Evolutionary conservation across 2,113 vertebrate species (phyloP).

Genomic region (Recurvirostra avosetta): DNA sequence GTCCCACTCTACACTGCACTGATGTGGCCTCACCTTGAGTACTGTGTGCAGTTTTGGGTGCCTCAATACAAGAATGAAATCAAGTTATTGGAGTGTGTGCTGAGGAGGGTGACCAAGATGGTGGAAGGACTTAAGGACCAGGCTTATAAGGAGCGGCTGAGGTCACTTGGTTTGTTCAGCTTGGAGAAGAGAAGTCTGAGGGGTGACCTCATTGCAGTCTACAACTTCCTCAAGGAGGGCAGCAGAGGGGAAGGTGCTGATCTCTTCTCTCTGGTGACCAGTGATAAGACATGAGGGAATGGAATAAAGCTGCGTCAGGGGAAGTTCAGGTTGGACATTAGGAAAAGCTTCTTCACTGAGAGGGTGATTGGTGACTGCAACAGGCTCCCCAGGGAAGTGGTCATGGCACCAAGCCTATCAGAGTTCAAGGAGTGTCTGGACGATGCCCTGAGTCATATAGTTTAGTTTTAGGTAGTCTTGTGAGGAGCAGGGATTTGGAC

Average conservation of each 20-base stretch:
- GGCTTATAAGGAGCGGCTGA: fast-evolving
- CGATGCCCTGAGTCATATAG: not conserved
- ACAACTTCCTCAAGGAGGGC: not conserved
- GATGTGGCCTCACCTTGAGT: not conserved
- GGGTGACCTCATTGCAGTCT: not conserved
- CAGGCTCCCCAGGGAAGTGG: no score
- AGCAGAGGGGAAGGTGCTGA: not conserved
- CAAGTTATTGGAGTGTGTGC: not conserved
- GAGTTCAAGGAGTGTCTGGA: not conserved
- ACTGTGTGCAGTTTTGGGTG: not conserved
- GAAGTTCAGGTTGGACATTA: not conserved
- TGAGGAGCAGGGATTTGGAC: not conserved
- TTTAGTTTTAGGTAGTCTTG: not conserved
- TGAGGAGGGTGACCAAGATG: not conserved
- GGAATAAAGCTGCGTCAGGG: not conserved
- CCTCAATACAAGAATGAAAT: not conserved
- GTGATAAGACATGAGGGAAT: fast-evolving
- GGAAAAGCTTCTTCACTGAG: not conserved
- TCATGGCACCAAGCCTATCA: not conserved
- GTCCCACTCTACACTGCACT: not conserved
- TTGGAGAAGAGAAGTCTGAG: not conserved
- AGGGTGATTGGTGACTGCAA: not conserved
- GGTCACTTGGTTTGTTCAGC: not conserved
- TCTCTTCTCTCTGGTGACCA: not conserved
- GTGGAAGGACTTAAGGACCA: not conserved